Evolutionary conservation across 2,888 invertebrate genomes (phyloP).

Genomic region (Mayetiola destructor): DNA sequence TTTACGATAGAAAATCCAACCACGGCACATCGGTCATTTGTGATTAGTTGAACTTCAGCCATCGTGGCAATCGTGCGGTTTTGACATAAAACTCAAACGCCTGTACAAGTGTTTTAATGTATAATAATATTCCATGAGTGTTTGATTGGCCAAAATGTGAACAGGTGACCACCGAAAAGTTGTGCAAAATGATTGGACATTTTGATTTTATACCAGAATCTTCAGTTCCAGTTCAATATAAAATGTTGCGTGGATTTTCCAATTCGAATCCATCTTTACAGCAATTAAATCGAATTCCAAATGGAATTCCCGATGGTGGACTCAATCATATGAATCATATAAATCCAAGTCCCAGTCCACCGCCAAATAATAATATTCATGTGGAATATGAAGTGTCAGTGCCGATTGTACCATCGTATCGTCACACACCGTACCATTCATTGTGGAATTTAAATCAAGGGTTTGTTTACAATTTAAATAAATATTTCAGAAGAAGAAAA

Average conservation of each 20-base stretch:
- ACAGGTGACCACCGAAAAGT: neutral
- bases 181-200: slow-evolving; percentile 9
- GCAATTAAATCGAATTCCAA: slow-evolving; percentile 23
- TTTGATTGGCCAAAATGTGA: too few species aligned
- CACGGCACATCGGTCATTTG: slow-evolving; percentile 7
- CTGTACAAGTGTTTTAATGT: too few species aligned
- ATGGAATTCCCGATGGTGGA: neutral
- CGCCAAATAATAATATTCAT: slow-evolving; percentile 26
- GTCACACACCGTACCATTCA: slow-evolving; percentile 36
- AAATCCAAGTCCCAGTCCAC: neutral
- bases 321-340: slow-evolving; percentile 17
- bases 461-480: slow-evolving; percentile 1
- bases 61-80: neutral
- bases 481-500: too few species aligned
- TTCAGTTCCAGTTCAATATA: slow-evolving; percentile 15
- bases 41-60: slow-evolving; percentile 4
- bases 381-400: slow-evolving; percentile 35
- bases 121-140: too few species aligned
- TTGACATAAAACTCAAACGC: too few species aligned
- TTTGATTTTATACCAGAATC: neutral
- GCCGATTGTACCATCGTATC: slow-evolving; percentile 32
- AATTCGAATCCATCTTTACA: slow-evolving; percentile 32
- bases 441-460: slow-evolving; percentile 27
- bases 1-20: neutral
- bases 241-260: slow-evolving; percentile 27